Percentiles rank a stretch among this genome's conserved stretches.
Evolutionary conservation across 2,113 vertebrate genomes (phyloP).

Genomic region (Coryphaenoides rupestris): DNA sequence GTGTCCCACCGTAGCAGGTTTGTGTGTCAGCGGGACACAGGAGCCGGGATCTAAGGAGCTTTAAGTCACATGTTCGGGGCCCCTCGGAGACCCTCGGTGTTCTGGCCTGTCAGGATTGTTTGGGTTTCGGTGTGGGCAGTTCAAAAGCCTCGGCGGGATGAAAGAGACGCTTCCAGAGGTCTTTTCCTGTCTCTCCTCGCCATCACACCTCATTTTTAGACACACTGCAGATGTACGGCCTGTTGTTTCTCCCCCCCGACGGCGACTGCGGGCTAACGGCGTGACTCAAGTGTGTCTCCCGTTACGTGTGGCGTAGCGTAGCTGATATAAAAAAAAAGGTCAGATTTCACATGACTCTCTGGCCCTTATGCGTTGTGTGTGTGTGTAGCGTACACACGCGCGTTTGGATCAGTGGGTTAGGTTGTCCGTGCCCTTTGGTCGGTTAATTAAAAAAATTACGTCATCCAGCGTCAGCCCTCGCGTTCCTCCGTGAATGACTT

Average conservation of each 20-base stretch:
- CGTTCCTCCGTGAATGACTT: no score
- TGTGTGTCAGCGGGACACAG: constrained; percentile 56
- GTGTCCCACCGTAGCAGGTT: constrained; percentile 37
- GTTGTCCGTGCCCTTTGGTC: no score
- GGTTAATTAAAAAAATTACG: no score
- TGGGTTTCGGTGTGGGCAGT: constrained; percentile 54
- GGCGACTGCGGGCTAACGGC: not conserved
- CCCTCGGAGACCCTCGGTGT: constrained; percentile 35
- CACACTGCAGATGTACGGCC: not conserved
- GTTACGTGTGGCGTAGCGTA: no score
- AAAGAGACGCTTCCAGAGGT: constrained; percentile 40
- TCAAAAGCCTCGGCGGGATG: constrained; percentile 55
- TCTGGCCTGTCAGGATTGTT: constrained; percentile 56
- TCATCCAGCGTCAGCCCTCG: no score
- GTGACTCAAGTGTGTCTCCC: no score
- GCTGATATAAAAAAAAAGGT: no score
- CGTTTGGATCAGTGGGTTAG: no score
- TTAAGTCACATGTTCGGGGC: constrained; percentile 60
- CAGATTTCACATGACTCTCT: no score
- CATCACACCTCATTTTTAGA: constrained; percentile 29
- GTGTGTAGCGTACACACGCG: no score
- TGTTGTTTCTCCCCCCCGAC: not conserved
- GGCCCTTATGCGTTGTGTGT: no score
- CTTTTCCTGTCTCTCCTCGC: not conserved
- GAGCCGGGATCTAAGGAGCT: constrained; percentile 57